phyloP scores from a whole-genome alignment of 2,888 invertebrate species.

The Machimus atricapillus region DNA sequence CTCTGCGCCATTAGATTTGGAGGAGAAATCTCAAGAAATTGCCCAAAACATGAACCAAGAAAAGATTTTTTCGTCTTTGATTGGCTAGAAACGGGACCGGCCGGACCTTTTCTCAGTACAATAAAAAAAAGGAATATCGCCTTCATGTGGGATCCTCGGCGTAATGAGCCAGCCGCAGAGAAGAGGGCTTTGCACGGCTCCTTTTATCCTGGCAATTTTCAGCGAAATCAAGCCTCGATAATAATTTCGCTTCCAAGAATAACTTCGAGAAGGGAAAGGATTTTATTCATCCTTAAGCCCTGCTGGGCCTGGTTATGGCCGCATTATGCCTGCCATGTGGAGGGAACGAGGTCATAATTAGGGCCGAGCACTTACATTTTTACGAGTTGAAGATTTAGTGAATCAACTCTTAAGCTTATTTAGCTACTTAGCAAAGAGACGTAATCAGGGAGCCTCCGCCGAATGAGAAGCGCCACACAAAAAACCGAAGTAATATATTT shows the following conservation, averaged over 20 bases:
- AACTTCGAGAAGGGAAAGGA: neutral
- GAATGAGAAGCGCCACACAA: neutral
- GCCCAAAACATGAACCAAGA: neutral
- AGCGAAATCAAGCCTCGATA: conserved; percentile 19
- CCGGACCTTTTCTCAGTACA: neutral
- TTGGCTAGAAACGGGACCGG: neutral
- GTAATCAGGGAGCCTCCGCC: neutral
- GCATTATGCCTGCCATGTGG: neutral
- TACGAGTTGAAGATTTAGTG: conserved; percentile 22
- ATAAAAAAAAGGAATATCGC: neutral
- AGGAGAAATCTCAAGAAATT: neutral
- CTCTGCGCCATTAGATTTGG: neutral
- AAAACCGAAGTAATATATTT: conserved; percentile 15
- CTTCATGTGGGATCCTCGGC: neutral
- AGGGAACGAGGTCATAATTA: conserved; percentile 20
- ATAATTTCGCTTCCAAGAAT: conserved; percentile 11
- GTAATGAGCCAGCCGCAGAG: neutral
- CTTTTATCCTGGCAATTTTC: conserved; percentile 2
- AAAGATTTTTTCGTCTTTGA: neutral
- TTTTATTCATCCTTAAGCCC: conserved; percentile 2
- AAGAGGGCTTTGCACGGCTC: neutral
- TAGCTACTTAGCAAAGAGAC: conserved; percentile 27
- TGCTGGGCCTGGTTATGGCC: neutral
- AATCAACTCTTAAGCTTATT: conserved; percentile 32
- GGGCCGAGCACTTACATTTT: conserved; percentile 7